phyloP scores from a whole-genome alignment of 1,140 invertebrate species.

The Trypoxylus dichotomus region DNA sequence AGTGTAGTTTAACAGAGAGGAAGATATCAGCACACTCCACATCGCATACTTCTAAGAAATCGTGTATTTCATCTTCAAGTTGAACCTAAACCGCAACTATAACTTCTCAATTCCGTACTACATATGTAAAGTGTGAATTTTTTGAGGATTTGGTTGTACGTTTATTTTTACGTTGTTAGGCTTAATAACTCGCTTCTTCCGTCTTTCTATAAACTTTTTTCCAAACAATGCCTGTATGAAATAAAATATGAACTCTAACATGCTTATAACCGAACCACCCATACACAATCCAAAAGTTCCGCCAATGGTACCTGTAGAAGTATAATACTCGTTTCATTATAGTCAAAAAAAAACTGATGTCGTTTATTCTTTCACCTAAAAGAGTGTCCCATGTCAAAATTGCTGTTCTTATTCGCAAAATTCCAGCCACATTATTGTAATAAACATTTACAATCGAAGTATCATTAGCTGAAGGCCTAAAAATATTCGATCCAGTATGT shows the following conservation, averaged over 20 bases:
- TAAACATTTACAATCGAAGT: background rate
- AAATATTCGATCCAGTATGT: background rate
- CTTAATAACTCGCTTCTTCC: background rate
- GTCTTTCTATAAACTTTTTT: background rate
- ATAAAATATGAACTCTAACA: conserved; percentile 10
- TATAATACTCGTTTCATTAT: background rate
- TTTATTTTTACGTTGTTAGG: background rate
- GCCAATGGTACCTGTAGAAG: conserved; percentile 9
- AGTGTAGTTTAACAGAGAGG: no score
- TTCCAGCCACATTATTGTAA: background rate
- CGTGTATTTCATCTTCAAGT: no score
- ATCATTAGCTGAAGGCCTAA: background rate
- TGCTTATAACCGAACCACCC: conserved; percentile 18
- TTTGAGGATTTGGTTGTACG: background rate
- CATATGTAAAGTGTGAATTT: background rate
- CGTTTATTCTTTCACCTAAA: background rate
- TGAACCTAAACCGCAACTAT: no score
- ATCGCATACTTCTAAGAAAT: no score
- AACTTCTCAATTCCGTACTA: background rate
- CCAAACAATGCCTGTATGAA: background rate
- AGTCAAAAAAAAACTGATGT: background rate
- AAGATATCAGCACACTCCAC: no score
- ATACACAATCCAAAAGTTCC: conserved; percentile 26
- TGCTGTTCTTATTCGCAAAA: background rate
- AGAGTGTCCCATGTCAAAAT: conserved; percentile 3